Evolutionary conservation across 1,140 invertebrate genomes (phyloP), one percentile per base, ranked within the genome.

Genomic region (Saccostrea echinata): DNA sequence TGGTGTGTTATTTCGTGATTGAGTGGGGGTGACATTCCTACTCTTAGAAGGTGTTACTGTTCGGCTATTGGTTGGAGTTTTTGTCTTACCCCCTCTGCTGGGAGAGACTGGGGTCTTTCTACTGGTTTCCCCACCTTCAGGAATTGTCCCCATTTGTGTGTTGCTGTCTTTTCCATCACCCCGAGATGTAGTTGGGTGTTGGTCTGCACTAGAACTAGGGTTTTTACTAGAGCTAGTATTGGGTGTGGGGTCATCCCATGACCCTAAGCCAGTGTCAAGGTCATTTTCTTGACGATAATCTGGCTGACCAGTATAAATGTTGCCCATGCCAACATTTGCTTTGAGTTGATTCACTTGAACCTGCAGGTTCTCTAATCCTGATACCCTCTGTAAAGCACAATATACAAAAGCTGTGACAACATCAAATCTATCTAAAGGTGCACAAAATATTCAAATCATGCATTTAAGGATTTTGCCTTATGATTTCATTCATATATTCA

Each of bases 311-410:
- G 33, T 86, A 53, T 68, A 71, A 13, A 86, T 87, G 61, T 84
- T 68, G 55, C 57, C 84, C 86, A 91, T 88, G 12, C 90, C 90
- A 21, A 83, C 80, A 43, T 86, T 88, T 52, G 90, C 88, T 71
- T 91, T 91, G 27, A 93, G 61, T 52, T 92, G 90, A 87, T 92
- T 91, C 30, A 93, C 86, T 87, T 93, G 92, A 57, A 89, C 88
- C 87, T 93, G 92, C 30, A 93, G 89, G 84, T 93, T 92, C 76
- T 93, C 91, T 24, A 93, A 85, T 84, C 92, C 92, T 71, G 88
- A 89, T 13, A 93, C 85, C 53, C 92, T 90, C 92, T 93, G 91
- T 86, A 93, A 92, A 84, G 57, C 57, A 82, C 55, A 24, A 55
- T 53, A 52, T 84, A 57, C 30, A 86, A 33, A 68, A 55, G 80